Base-by-base conservation (phyloP, 1,140 invertebrate genomes). In the Campoletis sonorensis region DNA sequence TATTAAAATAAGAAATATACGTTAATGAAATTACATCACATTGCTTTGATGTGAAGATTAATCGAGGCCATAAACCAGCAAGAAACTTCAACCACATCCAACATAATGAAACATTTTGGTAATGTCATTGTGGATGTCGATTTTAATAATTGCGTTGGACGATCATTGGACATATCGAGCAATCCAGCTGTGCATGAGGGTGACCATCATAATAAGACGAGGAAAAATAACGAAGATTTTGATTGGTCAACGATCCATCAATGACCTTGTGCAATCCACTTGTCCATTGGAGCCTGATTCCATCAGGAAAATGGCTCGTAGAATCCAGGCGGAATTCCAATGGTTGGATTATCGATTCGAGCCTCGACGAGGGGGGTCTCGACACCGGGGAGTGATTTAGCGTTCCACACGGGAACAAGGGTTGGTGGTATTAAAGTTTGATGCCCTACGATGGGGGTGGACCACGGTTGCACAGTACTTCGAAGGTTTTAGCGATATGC, bases 371-470 rank as follows among this genome's bases (percentile, higher is more conserved):
- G 51, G 40, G 51, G 72, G 23, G 21, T 75, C 18, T n/a, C 27
- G 30, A 70, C 67, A 70, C 67, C 67, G 67, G 72, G 72, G 72
- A 58, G 40, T 75, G 72, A 75, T 75, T 75, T 75, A 75, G 72
- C 26, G 37, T 58, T 51, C 72, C 72, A 26, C 51, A 49, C 72
- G 40, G 40, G 37, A 58, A 33, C 67, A 33, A 15, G 67, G 72
- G 51, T 18, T 26, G 72, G 51, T 30, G 40, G 72, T 75, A 75
- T 75, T 75, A 75, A 51, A 75, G 72, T 75, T 75, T 51, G 72
- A 75, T 58, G 72, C 72, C 27, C n/a, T 18, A 8, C 61, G 51
- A 49, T n/a, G 30, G 72, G 40, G 72, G 40, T 72, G n/a, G 15
- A 40, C 16, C 51, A 11, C 51, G 1, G 51, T n/a, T 71, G 18